phyloP scores from a whole-genome alignment of 2,113 vertebrate species.

The Antennarius striatus region DNA sequence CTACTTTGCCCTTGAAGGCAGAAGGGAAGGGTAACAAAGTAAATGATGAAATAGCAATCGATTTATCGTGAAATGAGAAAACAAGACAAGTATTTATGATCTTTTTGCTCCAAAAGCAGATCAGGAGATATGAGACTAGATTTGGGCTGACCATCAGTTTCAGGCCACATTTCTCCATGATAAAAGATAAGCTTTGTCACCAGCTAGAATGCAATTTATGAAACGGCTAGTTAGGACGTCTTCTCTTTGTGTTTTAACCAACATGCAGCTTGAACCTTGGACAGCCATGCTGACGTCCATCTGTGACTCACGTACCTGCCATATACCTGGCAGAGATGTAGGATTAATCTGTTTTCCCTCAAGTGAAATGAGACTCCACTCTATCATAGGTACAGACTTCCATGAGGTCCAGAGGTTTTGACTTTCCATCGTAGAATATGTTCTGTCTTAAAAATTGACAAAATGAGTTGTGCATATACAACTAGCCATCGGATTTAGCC shows the following conservation, averaged over 20 bases:
- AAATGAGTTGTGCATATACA: conserved; percentile 27
- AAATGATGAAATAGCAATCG: no score
- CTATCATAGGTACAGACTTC: conserved; percentile 20
- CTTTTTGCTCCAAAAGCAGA: no score
- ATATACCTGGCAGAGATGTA: conserved; percentile 15
- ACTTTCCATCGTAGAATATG: not conserved
- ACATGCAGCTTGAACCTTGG: conserved; percentile 40
- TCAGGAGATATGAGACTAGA: no score
- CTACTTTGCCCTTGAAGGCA: no score
- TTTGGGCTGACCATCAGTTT: no score
- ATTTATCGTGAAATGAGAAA: no score
- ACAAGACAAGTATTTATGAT: no score
- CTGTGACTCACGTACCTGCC: conserved; percentile 36
- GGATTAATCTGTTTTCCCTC: not conserved
- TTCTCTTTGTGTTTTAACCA: conserved; percentile 6
- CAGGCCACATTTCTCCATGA: no score
- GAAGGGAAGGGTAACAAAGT: no score
- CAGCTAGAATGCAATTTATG: not conserved
- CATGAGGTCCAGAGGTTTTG: not conserved
- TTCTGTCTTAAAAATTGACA: conserved; percentile 30
- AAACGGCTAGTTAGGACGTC: not conserved
- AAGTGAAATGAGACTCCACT: conserved; percentile 6
- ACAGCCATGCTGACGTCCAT: conserved; percentile 18
- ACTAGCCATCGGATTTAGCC: conserved; percentile 15
- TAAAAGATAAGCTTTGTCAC: not conserved